A percentile compares a stretch with the other conserved stretches of the same genome.
Conservation (phyloP, 2,888 invertebrate genomes). For the Tetranychus truncatus region DNA sequence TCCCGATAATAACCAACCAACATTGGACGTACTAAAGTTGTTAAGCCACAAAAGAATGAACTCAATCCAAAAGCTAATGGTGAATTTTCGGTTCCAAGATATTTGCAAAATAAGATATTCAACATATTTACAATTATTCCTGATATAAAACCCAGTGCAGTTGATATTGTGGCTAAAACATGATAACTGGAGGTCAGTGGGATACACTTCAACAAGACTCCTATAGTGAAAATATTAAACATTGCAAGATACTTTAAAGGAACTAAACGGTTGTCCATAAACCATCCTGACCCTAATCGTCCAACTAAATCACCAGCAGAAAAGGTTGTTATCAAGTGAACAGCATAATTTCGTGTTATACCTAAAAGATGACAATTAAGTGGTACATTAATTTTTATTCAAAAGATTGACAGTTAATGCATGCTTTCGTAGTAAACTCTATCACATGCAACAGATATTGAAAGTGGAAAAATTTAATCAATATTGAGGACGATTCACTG, state of each 20-base stretch:
- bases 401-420: too few species aligned
- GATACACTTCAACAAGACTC: slow-evolving; percentile 13
- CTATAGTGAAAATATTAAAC: slow-evolving; percentile 15
- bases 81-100: slow-evolving; percentile 21
- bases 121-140: slow-evolving; percentile 19
- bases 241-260: slow-evolving; percentile 14
- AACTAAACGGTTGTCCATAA: slow-evolving; percentile 21
- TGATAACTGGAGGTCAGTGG: slow-evolving; percentile 6
- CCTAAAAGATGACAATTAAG: slow-evolving; percentile 8
- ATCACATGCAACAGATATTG: not conserved
- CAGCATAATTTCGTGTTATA: slow-evolving; percentile 20
- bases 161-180: slow-evolving; percentile 10
- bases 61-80: slow-evolving; percentile 25
- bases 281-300: slow-evolving; percentile 24
- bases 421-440: not conserved
- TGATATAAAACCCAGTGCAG: slow-evolving; percentile 15
- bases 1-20: slow-evolving; percentile 26
- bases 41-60: slow-evolving; percentile 24
- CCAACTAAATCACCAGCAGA: slow-evolving; percentile 25
- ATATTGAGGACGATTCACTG: not conserved
- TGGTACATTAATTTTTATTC: not conserved
- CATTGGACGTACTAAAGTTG: slow-evolving; percentile 23
- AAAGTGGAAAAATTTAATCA: not conserved
- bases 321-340: slow-evolving; percentile 23
- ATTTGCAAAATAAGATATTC: slow-evolving; percentile 15